These are phyloP conservation scores for Phymorhynchus buccinoides DNA, from an alignment of 1,140 invertebrate genomes.

Conservation along the genomic window DNA sequence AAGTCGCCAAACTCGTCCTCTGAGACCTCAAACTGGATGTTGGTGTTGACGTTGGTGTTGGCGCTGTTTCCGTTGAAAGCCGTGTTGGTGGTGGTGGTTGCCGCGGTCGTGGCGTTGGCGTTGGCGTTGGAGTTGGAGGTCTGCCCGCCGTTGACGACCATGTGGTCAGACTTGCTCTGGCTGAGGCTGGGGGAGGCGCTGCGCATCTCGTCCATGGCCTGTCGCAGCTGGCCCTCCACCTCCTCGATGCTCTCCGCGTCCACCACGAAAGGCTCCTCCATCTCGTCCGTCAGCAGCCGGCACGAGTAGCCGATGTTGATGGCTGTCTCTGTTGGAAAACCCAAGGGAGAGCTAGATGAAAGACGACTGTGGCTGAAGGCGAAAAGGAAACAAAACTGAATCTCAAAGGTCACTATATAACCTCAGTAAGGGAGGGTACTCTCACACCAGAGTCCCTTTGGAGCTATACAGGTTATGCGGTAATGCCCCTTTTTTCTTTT, in stretches of 20 bases:
- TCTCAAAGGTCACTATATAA: too few relatives aligned
- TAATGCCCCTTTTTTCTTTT: too few relatives aligned
- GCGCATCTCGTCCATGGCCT: slow-evolving; percentile 56
- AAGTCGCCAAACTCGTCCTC: slow-evolving; percentile 80
- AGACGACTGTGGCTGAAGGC: too few relatives aligned
- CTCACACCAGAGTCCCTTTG: too few relatives aligned
- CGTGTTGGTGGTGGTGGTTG: not conserved
- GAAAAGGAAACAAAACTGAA: too few relatives aligned
- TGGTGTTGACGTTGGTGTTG: not conserved
- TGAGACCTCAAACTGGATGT: not conserved
- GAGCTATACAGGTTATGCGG: too few relatives aligned
- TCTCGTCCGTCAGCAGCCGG: slow-evolving; percentile 95
- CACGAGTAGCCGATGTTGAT: slow-evolving; percentile 99
- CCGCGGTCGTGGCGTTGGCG: not conserved
- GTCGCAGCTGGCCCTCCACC: slow-evolving; percentile 72
- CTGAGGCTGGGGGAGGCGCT: not conserved
- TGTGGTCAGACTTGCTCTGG: slow-evolving; percentile 40
- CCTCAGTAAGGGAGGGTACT: too few relatives aligned
- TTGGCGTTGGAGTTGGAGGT: slow-evolving; percentile 32
- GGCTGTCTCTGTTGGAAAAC: slow-evolving; percentile 91
- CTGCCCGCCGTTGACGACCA: slow-evolving; percentile 37
- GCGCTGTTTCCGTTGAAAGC: too few relatives aligned
- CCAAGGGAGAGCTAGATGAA: too few relatives aligned
- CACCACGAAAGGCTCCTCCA: slow-evolving; percentile 96
- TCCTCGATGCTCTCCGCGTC: slow-evolving; percentile 89